phyloP scores from a whole-genome alignment of 2,113 vertebrate genomes.

The Otolemur garnettii region DNA sequence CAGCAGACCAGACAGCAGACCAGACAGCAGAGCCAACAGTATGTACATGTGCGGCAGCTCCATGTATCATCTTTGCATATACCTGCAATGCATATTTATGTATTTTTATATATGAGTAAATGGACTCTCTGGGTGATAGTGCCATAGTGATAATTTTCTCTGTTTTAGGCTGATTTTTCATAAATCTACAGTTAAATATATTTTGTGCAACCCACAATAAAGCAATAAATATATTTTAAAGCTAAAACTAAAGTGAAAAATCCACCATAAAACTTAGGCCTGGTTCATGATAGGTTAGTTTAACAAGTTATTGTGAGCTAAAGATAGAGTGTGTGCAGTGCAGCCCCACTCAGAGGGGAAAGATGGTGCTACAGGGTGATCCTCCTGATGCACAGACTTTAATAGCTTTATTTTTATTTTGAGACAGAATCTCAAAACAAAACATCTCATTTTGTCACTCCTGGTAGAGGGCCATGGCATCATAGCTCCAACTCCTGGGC shows the following conservation, averaged over 20 bases:
- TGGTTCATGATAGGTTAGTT: neutral
- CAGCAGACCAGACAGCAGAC: neutral
- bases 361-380: neutral
- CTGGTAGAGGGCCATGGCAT: too few species aligned
- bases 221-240: neutral
- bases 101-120: neutral
- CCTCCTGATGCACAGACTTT: neutral
- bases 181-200: neutral
- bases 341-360: neutral
- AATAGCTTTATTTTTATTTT: too few species aligned
- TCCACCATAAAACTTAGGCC: neutral
- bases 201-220: constrained; percentile 13
- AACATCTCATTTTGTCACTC: too few species aligned
- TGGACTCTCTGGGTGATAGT: neutral
- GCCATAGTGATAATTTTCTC: neutral
- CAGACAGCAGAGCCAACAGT: neutral
- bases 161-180: neutral
- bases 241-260: neutral
- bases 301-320: neutral
- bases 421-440: too few species aligned
- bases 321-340: neutral
- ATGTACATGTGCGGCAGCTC: neutral
- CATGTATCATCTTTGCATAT: neutral
- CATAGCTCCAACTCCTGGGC: too few species aligned
- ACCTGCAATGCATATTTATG: neutral